Evolutionary conservation across 2,113 vertebrate species (phyloP), one percentile per base, ranked within the genome.

Genomic region (Lampris megalopsis): DNA sequence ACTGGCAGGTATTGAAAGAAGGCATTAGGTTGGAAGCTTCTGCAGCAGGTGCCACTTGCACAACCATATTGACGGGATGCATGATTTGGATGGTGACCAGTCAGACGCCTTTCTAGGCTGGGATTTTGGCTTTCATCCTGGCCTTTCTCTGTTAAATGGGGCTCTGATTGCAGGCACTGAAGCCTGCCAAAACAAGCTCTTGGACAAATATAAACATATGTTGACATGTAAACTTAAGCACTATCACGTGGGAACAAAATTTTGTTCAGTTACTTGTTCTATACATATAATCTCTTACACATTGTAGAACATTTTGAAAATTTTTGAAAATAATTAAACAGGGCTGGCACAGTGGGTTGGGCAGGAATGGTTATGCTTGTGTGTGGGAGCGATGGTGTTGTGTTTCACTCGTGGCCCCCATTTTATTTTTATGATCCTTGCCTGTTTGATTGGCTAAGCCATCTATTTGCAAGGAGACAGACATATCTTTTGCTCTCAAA

Each of bases 391-490:
- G 68, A 40, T 0, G 66, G 84, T 85, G 72, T 91, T 82, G 77
- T 47, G 73, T 90, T 89, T 87, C 84, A 4, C 65, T 66, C 49
- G 2, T 58, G 42, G 57, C 65, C 61, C 35, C 59, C 56, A 3
- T 71, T 76, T 75, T 91, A 92, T 93, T 92, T 93, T 88, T 88
- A 78, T 87, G 71, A 71, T 61, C 83, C 7, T 70, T 58, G 71
- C 75, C 84, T 73, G 79, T 88, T 80, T 47, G 62, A 80, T 58
- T 67, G 85, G 89, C 86, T 88, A 70, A 40, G 64, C 73, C 24
- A 24, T 24, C 24, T 24, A 82, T 83, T 89, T 84, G 82, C 74
- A 86, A 78, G 52, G 75, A 84, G 82, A 70, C 77, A 71, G 81
- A 77, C 50, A 66, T 69, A 62, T 81, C 57, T 65, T 38, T 49